Percentiles rank a stretch among this genome's conserved stretches.
These are phyloP conservation scores for Hydrochoerus hydrochaeris DNA, from an alignment of 2,113 vertebrate species.

Conservation along the genomic window DNA sequence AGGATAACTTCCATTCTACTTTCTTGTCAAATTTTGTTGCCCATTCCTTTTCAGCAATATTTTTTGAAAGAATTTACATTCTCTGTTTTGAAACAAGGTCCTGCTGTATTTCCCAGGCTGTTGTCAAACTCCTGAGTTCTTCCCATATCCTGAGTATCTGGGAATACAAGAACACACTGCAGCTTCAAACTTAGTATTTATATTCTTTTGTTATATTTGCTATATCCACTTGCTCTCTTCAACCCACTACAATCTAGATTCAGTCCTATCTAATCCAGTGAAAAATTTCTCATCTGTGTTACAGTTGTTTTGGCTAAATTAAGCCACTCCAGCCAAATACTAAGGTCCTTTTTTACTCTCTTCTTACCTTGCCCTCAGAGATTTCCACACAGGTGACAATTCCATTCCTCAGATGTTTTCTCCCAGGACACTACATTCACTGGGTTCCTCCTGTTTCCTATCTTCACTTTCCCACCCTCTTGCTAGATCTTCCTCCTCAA, in stretches of 20 bases:
- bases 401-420: neutral
- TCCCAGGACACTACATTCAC: neutral
- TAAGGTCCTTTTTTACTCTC: neutral
- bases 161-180: too few relatives aligned
- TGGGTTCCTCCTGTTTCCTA: neutral
- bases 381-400: neutral
- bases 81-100: neutral
- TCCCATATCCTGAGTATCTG: neutral
- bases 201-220: neutral
- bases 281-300: neutral
- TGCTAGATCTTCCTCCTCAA: neutral
- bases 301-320: neutral
- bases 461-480: neutral
- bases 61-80: conserved; percentile 26
- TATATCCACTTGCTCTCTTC: neutral
- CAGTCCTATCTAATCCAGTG: neutral
- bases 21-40: neutral
- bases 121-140: neutral
- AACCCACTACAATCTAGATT: neutral
- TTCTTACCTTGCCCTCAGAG: neutral
- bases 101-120: neutral
- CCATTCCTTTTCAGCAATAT: neutral
- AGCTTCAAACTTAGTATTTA: neutral
- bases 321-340: neutral
- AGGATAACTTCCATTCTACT: neutral